phyloP scores from a whole-genome alignment of 2,113 vertebrate genomes.

The Aegithalos caudatus region DNA sequence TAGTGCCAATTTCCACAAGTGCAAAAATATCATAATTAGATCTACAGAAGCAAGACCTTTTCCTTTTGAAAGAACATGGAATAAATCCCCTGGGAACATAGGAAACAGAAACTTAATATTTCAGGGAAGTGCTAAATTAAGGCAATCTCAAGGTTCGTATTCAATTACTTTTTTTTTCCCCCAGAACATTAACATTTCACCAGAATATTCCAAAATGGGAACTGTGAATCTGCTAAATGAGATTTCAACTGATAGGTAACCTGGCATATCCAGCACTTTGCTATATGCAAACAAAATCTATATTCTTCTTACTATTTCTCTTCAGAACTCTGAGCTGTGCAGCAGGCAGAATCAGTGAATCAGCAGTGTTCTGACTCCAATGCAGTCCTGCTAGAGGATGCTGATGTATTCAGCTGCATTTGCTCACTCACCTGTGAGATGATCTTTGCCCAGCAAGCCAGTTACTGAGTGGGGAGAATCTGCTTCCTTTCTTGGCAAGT shows the following conservation, averaged over 20 bases:
- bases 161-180: neutral
- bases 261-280: neutral
- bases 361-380: neutral
- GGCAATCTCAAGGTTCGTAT: neutral
- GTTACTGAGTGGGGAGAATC: neutral
- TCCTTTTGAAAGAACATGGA: neutral
- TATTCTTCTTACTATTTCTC: neutral
- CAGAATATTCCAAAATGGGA: neutral
- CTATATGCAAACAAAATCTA: neutral
- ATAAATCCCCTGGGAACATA: neutral
- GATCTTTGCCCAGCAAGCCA: neutral
- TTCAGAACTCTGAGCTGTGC: neutral
- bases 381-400: neutral
- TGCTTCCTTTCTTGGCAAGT: neutral
- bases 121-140: neutral
- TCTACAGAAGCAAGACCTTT: neutral
- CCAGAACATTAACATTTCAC: neutral
- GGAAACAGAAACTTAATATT: neutral
- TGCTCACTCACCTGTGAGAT: neutral
- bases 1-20: neutral
- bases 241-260: neutral
- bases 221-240: neutral
- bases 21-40: neutral
- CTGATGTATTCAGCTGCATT: neutral
- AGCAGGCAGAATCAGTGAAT: neutral